A percentile compares a stretch with the other conserved stretches of the same genome.
Evolutionary conservation across 2,797 vertebrate genomes (phyloP).

Genomic region (Peromyscus aztecus): DNA sequence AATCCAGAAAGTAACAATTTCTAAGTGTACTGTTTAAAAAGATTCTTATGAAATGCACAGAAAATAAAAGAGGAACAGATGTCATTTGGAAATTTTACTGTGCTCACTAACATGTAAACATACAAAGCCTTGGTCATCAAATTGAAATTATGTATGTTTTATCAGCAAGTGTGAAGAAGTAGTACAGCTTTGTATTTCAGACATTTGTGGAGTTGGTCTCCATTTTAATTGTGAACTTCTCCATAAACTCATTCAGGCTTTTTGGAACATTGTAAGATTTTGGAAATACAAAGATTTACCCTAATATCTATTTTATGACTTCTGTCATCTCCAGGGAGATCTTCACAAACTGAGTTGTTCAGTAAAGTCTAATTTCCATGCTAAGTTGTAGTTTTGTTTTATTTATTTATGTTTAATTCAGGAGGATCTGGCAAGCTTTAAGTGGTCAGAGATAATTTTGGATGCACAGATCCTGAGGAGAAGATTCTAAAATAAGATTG

Average conservation of each 20-base stretch:
- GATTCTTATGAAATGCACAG: not conserved
- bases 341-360: conserved; percentile 17
- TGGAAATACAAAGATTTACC: conserved; percentile 39
- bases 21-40: not conserved
- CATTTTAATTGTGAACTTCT: not conserved
- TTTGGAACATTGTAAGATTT: conserved; percentile 11
- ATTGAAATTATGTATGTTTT: conserved; percentile 3
- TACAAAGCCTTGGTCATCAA: not conserved
- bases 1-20: conserved; percentile 37
- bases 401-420: conserved; percentile 2
- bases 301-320: not conserved
- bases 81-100: not conserved
- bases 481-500: conserved; percentile 66
- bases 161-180: conserved; percentile 29
- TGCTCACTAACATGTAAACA: conserved; percentile 10
- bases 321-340: not conserved
- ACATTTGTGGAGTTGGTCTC: not conserved
- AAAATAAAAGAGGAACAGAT: not conserved
- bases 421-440: conserved; percentile 28
- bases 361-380: conserved; percentile 25
- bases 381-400: not conserved
- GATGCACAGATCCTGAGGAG: not conserved
- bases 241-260: not conserved
- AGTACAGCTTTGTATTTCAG: not conserved
- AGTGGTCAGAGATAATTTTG: conserved; percentile 49